phyloP scores from a whole-genome alignment of 2,797 vertebrate species.

The Helicolenus hilgendorfi region DNA sequence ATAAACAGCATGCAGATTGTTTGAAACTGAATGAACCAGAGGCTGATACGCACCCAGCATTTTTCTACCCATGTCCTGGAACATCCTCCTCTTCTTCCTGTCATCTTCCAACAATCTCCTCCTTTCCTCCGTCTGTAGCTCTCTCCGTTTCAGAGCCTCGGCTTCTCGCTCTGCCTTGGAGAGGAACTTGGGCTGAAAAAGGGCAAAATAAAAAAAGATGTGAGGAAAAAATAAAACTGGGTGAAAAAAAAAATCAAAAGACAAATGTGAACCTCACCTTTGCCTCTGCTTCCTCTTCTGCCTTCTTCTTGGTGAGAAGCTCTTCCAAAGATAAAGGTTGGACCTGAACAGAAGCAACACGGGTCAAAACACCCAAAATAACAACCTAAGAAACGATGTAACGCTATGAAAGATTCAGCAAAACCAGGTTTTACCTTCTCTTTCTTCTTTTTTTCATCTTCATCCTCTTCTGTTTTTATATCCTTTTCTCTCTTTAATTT shows the following conservation, averaged over 20 bases:
- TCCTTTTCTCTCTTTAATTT: constrained; percentile 94
- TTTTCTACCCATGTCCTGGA: constrained; percentile 97
- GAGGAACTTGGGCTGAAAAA: constrained; percentile 96
- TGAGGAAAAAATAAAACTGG: background rate
- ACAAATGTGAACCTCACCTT: constrained; percentile 88
- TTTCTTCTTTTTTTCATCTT: constrained; percentile 94
- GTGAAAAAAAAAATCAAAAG: background rate
- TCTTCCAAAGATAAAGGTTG: constrained; percentile 97
- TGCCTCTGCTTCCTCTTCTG: constrained; percentile 97
- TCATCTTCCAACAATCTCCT: constrained; percentile 94
- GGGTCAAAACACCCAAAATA: constrained; percentile 1
- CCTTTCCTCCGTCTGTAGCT: constrained; percentile 93
- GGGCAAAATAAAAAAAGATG: background rate
- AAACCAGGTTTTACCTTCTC: constrained; percentile 90
- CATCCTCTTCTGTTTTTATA: constrained; percentile 93
- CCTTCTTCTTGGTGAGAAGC: constrained; percentile 97
- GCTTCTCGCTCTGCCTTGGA: constrained; percentile 96
- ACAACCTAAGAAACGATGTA: background rate
- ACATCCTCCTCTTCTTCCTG: constrained; percentile 95
- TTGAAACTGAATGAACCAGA: background rate
- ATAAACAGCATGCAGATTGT: background rate
- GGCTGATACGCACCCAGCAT: constrained; percentile 93
- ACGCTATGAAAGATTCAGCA: background rate
- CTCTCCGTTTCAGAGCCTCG: constrained; percentile 94
- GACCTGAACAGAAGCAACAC: constrained; percentile 81